Conservation (phyloP, 2,113 vertebrate genomes). For the Daubentonia madagascariensis region DNA sequence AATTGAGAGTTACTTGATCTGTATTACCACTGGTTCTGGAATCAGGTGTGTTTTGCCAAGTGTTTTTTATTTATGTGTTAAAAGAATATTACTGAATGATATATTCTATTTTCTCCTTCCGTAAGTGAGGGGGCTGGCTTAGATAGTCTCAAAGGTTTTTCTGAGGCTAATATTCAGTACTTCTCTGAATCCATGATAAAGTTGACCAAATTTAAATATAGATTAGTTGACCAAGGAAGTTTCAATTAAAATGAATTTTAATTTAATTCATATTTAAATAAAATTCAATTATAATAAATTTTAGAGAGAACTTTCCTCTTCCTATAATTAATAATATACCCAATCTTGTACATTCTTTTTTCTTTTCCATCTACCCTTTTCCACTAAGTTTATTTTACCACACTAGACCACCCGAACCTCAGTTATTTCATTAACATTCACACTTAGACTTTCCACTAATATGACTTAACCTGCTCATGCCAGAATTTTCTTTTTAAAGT, state of each 20-base stretch:
- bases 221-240: background rate
- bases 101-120: background rate
- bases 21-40: background rate
- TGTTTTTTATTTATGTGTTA: background rate
- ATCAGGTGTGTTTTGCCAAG: background rate
- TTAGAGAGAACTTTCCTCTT: background rate
- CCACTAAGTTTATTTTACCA: background rate
- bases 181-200: background rate
- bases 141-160: background rate
- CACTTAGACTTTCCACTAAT: background rate
- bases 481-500: background rate
- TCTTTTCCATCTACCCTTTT: background rate
- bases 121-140: background rate
- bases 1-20: background rate
- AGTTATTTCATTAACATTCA: background rate
- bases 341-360: background rate
- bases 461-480: background rate
- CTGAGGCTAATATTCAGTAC: background rate
- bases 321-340: background rate
- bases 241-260: background rate
- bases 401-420: background rate
- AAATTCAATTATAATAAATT: background rate
- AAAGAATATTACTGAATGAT: background rate
- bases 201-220: background rate
- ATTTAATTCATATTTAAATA: slow-evolving; percentile 9